Conservation (phyloP, 2,797 vertebrate genomes). For the Gallirallus australis region DNA sequence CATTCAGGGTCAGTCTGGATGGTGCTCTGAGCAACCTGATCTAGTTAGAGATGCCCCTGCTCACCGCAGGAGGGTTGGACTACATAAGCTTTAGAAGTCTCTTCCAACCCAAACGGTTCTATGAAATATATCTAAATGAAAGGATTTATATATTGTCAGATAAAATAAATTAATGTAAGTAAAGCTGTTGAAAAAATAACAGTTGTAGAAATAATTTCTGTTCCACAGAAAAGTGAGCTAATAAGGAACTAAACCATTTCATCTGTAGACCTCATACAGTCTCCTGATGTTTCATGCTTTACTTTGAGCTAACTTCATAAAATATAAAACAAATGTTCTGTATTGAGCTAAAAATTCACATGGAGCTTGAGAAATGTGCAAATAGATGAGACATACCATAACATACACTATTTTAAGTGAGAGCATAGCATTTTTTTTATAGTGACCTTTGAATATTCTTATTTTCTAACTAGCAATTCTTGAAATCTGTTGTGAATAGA, state of each 20-base stretch:
- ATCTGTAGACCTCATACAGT: background rate
- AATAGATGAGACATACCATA: background rate
- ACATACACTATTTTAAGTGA: background rate
- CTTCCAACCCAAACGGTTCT: no score
- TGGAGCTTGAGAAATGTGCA: background rate
- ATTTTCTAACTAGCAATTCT: background rate
- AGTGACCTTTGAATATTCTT: background rate
- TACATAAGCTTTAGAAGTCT: no score
- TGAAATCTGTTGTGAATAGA: background rate
- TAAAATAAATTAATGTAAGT: background rate
- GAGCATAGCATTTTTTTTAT: background rate
- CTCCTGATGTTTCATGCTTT: background rate
- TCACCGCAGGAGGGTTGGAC: no score
- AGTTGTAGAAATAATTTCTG: background rate
- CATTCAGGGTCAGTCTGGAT: no score
- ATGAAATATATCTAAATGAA: background rate
- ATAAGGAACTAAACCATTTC: background rate
- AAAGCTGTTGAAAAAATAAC: background rate
- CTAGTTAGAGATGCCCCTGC: no score
- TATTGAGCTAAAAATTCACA: background rate
- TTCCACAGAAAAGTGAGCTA: background rate
- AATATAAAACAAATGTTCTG: background rate
- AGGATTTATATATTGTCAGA: background rate
- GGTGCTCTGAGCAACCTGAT: no score
- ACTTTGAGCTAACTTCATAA: background rate